Conservation (phyloP, 1,140 invertebrate species). For the Drosophila eugracilis region DNA sequence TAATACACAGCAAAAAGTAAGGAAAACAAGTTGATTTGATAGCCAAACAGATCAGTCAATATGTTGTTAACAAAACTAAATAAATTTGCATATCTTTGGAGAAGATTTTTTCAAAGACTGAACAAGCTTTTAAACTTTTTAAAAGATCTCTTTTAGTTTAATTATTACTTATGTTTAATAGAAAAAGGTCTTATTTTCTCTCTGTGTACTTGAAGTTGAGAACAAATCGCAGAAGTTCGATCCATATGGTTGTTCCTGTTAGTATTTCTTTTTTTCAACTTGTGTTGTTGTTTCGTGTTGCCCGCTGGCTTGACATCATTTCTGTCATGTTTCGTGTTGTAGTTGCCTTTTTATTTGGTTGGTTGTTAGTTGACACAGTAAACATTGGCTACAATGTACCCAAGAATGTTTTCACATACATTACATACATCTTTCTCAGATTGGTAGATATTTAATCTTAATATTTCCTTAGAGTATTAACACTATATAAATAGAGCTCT, state of each 20-base stretch:
- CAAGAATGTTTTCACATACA: no score
- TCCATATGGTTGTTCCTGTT: constrained; percentile 53
- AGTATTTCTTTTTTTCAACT: neutral
- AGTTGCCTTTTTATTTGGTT: constrained; percentile 40
- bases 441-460: no score
- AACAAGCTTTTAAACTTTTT: no score
- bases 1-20: neutral
- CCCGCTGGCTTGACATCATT: constrained; percentile 79
- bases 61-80: no score
- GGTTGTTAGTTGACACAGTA: constrained; percentile 36
- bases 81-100: no score
- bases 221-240: constrained; percentile 40
- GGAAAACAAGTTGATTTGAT: no score
- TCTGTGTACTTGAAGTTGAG: constrained; percentile 8
- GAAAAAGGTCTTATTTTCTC: neutral
- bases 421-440: no score
- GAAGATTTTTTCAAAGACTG: no score
- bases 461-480: no score
- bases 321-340: constrained; percentile 67
- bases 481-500: no score
- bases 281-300: constrained; percentile 45
- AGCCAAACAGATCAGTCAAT: neutral
- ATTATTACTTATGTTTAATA: neutral
- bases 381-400: constrained; percentile 3
- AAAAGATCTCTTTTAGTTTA: no score